Percentiles rank a stretch among this genome's conserved stretches.
Evolutionary conservation across 2,113 vertebrate genomes (phyloP).

Genomic region (Lucifuga dentata): DNA sequence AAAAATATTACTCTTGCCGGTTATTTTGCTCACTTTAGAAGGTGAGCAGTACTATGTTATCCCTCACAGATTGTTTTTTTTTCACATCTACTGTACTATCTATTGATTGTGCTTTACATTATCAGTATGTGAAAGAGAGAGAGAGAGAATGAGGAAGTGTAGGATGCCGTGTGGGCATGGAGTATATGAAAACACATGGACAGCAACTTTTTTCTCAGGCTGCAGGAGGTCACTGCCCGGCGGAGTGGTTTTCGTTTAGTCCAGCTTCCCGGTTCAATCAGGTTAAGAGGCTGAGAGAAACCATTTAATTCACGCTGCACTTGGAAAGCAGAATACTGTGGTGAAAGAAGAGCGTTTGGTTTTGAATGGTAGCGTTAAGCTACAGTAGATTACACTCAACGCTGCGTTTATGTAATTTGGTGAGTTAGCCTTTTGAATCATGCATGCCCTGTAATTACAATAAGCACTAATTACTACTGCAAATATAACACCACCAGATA

Average conservation of each 20-base stretch:
- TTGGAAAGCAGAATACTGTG: background rate
- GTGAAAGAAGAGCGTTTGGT: background rate
- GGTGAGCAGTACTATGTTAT: background rate
- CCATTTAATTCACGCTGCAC: slow-evolving; percentile 1
- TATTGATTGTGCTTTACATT: slow-evolving; percentile 19
- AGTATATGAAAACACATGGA: no score
- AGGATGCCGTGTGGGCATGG: background rate
- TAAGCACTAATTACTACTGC: slow-evolving; percentile 37
- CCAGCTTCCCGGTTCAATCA: background rate
- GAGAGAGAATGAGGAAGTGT: background rate
- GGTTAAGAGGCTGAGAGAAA: background rate
- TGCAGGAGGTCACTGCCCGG: slow-evolving; percentile 14
- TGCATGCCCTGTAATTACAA: slow-evolving; percentile 44
- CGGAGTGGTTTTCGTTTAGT: slow-evolving; percentile 2
- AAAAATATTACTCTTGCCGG: slow-evolving; percentile 16
- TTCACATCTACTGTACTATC: no score
- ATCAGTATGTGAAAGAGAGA: background rate
- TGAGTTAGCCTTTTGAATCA: slow-evolving; percentile 33
- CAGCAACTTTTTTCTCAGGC: background rate
- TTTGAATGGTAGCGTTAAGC: slow-evolving; percentile 26
- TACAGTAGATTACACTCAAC: slow-evolving; percentile 8
- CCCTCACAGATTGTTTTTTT: background rate
- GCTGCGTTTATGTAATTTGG: slow-evolving; percentile 1
- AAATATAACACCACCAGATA: slow-evolving; percentile 35
- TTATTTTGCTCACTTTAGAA: slow-evolving; percentile 14